Percentiles rank a stretch among this genome's conserved stretches.
These are phyloP conservation scores for Stichopus chloronotus DNA, from an alignment of 35 echinoderm and acorn worm genomes.

Conservation along the genomic window DNA sequence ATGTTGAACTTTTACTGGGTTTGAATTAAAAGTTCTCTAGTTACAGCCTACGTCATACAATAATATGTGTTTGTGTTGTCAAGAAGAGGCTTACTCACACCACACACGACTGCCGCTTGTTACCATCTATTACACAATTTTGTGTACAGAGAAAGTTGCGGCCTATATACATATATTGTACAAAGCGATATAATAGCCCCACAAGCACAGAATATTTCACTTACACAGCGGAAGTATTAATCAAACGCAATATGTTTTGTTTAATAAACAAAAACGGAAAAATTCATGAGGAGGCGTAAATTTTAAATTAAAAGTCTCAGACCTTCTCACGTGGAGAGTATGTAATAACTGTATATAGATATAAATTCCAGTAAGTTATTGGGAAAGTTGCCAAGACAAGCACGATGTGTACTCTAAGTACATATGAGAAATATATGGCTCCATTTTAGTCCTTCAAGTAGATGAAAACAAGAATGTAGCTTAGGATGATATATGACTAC, in stretches of 20 bases:
- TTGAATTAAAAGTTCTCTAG: too few species aligned
- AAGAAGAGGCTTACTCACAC: too few species aligned
- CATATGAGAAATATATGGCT: conserved; percentile 7
- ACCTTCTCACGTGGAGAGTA: background rate
- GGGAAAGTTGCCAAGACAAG: background rate
- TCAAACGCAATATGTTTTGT: conserved; percentile 15
- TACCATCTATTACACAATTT: too few species aligned
- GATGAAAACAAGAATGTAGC: background rate
- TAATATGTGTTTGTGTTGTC: too few species aligned
- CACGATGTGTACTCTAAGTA: background rate
- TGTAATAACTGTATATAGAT: background rate
- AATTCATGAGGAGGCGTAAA: background rate
- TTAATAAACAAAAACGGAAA: conserved; percentile 16
- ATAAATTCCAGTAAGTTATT: conserved; percentile 2
- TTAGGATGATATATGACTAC: background rate
- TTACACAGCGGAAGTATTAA: background rate
- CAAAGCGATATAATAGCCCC: too few species aligned
- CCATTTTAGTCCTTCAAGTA: background rate
- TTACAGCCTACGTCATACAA: too few species aligned
- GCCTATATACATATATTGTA: too few species aligned
- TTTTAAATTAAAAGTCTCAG: background rate
- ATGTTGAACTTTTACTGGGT: too few species aligned
- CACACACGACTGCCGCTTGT: too few species aligned
- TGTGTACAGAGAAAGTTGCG: too few species aligned
- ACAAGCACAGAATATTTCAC: too few species aligned